Percentiles rank a stretch among this genome's conserved stretches.
phyloP scores from a whole-genome alignment of 2,888 invertebrate species.

The Andrena haemorrhoa region DNA sequence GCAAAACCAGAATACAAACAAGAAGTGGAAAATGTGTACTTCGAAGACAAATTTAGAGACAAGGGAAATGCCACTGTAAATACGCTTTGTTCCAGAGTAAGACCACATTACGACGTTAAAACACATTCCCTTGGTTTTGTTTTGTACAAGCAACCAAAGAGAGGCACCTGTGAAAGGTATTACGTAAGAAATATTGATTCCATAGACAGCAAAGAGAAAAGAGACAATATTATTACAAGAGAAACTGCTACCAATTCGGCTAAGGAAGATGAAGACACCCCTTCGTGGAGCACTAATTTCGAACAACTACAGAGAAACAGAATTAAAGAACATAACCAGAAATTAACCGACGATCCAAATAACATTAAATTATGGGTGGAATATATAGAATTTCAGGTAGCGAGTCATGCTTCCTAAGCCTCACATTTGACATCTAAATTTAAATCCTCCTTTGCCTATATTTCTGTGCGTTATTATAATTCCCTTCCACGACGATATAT shows the following conservation, averaged over 20 bases:
- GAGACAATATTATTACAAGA: constrained; percentile 77
- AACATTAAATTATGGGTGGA: constrained; percentile 87
- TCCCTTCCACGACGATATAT: too few relatives aligned
- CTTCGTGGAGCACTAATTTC: constrained; percentile 74
- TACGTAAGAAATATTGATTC: constrained; percentile 70
- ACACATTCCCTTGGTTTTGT: constrained; percentile 71
- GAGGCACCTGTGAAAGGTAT: constrained; percentile 70
- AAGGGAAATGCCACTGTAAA: constrained; percentile 87
- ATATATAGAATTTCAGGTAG: constrained; percentile 87
- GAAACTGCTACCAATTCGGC: constrained; percentile 57
- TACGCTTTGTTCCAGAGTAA: constrained; percentile 88
- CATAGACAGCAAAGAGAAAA: constrained; percentile 72
- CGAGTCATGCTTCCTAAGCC: constrained; percentile 8
- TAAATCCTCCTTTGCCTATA: too few relatives aligned
- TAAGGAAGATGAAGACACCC: constrained; percentile 61
- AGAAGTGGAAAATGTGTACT: constrained; percentile 84
- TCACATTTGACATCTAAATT: too few relatives aligned
- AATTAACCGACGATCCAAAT: constrained; percentile 85
- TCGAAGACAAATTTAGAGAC: constrained; percentile 87
- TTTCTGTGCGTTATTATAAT: too few relatives aligned
- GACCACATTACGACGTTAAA: constrained; percentile 86
- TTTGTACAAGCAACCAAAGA: constrained; percentile 63
- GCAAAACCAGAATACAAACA: constrained; percentile 66
- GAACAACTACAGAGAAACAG: constrained; percentile 86
- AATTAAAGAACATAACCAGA: constrained; percentile 86